Conservation (phyloP, 2,113 vertebrate genomes). For the Nycticorax nycticorax region DNA sequence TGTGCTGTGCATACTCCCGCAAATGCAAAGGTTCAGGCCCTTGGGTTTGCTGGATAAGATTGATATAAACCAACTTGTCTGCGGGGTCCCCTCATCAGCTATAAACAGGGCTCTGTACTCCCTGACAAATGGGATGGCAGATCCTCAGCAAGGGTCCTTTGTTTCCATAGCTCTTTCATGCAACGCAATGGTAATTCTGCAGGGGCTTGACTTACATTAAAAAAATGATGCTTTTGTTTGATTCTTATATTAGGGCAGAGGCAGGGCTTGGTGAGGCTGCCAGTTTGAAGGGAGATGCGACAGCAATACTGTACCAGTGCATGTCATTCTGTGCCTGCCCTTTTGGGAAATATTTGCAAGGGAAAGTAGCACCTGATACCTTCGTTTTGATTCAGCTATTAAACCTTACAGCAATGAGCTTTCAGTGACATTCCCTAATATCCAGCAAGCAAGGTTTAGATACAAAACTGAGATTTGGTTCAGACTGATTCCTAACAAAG, state of each 20-base stretch:
- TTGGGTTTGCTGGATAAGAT: background rate
- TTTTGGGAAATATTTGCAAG: background rate
- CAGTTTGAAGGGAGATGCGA: background rate
- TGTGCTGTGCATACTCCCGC: background rate
- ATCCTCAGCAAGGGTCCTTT: background rate
- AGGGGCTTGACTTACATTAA: background rate
- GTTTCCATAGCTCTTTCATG: background rate
- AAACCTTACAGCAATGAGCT: background rate
- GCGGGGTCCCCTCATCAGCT: background rate
- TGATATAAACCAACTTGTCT: background rate
- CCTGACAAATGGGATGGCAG: background rate
- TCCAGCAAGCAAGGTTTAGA: background rate
- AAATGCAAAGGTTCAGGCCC: background rate
- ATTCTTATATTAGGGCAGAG: background rate
- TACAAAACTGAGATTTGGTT: background rate
- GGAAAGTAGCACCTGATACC: background rate
- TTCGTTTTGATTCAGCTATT: background rate
- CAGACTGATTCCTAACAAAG: background rate
- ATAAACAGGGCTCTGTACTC: background rate
- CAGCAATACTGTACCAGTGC: background rate
- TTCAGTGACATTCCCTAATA: background rate
- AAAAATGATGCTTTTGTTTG: background rate
- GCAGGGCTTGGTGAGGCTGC: background rate
- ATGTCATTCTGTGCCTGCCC: background rate
- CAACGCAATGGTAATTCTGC: background rate